Evolutionary conservation across 1,140 invertebrate species (phyloP).

Genomic region (Drosophila trapezifrons): DNA sequence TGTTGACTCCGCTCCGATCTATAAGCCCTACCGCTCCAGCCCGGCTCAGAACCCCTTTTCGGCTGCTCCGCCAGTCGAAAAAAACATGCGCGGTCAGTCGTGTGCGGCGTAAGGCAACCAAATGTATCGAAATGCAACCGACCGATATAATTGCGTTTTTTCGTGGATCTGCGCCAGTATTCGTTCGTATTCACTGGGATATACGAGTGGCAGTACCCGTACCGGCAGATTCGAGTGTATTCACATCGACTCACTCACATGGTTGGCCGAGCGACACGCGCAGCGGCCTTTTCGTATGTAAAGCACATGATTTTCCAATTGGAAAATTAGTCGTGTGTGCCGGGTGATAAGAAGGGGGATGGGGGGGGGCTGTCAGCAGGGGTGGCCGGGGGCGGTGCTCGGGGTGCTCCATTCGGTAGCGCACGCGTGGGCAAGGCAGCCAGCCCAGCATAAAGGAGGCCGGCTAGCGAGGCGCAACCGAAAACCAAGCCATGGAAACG

Average conservation of each 20-base stretch:
- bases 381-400: constrained; percentile 1
- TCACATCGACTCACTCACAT: constrained; percentile 58
- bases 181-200: constrained; percentile 22
- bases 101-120: constrained; percentile 83
- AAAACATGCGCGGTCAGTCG: constrained; percentile 83
- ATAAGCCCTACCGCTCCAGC: constrained; percentile 29
- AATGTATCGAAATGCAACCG: constrained; percentile 84
- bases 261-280: constrained; percentile 80
- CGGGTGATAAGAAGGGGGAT: constrained; percentile 20
- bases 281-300: constrained; percentile 79
- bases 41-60: constrained; percentile 22
- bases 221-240: constrained; percentile 41
- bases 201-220: constrained; percentile 14
- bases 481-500: constrained; percentile 76
- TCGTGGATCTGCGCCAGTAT: constrained; percentile 57
- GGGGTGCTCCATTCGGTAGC: constrained; percentile 58
- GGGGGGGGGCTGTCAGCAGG: constrained; percentile 2
- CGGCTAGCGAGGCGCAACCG: constrained; percentile 79
- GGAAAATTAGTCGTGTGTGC: constrained; percentile 75
- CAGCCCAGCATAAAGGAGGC: constrained; percentile 76
- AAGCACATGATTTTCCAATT: constrained; percentile 83
- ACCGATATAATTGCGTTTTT: constrained; percentile 83
- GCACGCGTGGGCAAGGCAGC: constrained; percentile 75
- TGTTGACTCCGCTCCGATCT: constrained; percentile 28
- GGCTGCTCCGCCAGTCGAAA: constrained; percentile 65